Conservation (phyloP, 2,113 vertebrate species). For the Jaculus jaculus region DNA sequence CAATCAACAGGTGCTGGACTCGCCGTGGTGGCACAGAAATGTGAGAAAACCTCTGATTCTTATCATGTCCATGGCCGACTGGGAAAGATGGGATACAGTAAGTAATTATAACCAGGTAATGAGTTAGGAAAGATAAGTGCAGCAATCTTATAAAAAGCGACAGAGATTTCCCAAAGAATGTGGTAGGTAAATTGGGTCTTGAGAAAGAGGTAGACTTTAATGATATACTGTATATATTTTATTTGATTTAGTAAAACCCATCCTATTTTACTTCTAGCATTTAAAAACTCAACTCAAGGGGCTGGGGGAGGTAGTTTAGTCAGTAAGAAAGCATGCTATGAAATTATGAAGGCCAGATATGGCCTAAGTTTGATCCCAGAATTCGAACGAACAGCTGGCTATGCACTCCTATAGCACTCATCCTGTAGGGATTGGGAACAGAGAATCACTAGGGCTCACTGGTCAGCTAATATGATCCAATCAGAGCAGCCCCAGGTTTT, state of each 20-base stretch:
- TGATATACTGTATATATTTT: background rate
- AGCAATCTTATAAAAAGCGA: background rate
- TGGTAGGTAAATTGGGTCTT: background rate
- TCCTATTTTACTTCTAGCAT: background rate
- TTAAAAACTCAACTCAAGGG: too few species aligned
- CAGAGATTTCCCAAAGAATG: background rate
- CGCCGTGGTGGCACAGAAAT: background rate
- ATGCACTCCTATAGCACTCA: too few species aligned
- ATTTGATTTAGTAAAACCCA: background rate
- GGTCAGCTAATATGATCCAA: too few species aligned
- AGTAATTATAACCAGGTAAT: background rate
- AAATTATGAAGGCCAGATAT: too few species aligned
- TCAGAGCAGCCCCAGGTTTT: too few species aligned
- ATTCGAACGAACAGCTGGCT: too few species aligned
- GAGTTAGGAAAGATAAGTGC: background rate
- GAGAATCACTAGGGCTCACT: too few species aligned
- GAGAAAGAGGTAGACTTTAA: background rate
- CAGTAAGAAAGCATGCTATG: too few species aligned
- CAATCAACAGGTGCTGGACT: background rate
- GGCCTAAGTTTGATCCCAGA: too few species aligned
- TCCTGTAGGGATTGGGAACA: too few species aligned
- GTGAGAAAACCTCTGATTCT: conserved; percentile 32
- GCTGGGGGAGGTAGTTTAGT: too few species aligned
- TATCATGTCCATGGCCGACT: background rate
- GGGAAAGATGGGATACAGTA: background rate